These are phyloP conservation scores for Triplophysa tibetana DNA, from an alignment of 2,113 vertebrate genomes.

Conservation along the genomic window DNA sequence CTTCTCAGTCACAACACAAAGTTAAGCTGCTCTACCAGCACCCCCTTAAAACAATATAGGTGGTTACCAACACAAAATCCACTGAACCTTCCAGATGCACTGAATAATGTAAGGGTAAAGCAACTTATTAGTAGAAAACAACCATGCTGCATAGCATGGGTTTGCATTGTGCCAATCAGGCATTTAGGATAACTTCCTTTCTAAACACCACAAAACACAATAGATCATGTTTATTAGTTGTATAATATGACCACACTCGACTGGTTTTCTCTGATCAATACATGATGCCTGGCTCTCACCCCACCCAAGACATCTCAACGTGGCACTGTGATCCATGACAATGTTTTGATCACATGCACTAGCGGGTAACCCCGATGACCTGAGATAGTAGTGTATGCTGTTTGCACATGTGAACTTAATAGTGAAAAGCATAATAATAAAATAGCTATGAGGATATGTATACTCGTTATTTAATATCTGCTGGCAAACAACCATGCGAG, in stretches of 20 bases:
- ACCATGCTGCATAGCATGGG: neutral
- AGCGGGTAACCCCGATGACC: slow-evolving; percentile 13
- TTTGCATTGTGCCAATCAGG: neutral
- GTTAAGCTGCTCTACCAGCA: too few species aligned
- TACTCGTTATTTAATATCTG: neutral
- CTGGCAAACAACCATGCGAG: neutral
- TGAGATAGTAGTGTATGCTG: neutral
- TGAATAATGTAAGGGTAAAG: neutral
- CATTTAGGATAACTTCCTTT: neutral
- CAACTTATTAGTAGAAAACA: neutral
- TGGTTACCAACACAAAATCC: neutral
- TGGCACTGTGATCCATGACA: slow-evolving; percentile 1
- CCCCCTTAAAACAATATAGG: too few species aligned
- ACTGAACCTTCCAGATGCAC: neutral
- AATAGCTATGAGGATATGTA: neutral
- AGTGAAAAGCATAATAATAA: neutral
- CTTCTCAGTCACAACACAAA: too few species aligned
- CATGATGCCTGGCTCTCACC: neutral
- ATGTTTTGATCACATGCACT: slow-evolving; percentile 19
- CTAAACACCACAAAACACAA: neutral
- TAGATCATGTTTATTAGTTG: neutral
- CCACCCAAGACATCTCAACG: slow-evolving; percentile 7
- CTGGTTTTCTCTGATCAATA: neutral
- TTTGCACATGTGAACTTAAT: neutral
- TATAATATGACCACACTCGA: neutral